Percentiles rank a stretch among this genome's conserved stretches.
phyloP scores from a whole-genome alignment of 2,113 vertebrate genomes.

The Spheniscus mendiculus region DNA sequence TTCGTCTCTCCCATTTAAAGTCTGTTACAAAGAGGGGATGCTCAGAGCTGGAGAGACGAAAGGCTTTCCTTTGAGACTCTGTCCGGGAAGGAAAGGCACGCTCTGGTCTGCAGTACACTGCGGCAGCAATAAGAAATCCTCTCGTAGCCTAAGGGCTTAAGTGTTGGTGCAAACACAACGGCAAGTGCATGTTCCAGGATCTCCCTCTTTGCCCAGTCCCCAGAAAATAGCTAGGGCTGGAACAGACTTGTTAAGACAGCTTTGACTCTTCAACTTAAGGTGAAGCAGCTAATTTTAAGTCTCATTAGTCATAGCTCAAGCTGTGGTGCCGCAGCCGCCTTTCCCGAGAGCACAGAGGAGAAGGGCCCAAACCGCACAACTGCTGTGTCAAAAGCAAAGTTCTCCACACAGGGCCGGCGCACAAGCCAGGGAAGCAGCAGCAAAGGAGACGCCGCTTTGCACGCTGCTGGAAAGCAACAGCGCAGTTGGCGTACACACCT shows the following conservation, averaged over 20 bases:
- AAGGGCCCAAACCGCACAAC: rapidly evolving
- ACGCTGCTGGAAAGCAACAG: background rate
- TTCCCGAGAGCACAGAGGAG: background rate
- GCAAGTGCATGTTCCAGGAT: background rate
- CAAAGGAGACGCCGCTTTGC: background rate
- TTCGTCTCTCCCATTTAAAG: background rate
- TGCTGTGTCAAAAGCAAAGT: background rate
- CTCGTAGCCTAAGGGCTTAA: background rate
- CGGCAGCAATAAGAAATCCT: no score
- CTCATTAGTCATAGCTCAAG: background rate
- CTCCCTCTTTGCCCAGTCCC: background rate
- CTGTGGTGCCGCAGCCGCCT: background rate
- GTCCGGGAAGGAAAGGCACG: background rate
- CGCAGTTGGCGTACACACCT: rapidly evolving
- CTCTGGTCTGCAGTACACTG: background rate
- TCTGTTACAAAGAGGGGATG: background rate
- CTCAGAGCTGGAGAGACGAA: background rate
- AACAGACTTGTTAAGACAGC: background rate
- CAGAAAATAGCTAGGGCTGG: no score
- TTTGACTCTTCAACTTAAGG: background rate
- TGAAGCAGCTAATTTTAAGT: background rate
- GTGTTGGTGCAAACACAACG: background rate
- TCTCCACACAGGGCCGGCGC: background rate
- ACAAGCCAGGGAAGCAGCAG: background rate
- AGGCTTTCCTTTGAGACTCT: background rate